Conservation (phyloP, 2,113 vertebrate species). For the Abramis brama region DNA sequence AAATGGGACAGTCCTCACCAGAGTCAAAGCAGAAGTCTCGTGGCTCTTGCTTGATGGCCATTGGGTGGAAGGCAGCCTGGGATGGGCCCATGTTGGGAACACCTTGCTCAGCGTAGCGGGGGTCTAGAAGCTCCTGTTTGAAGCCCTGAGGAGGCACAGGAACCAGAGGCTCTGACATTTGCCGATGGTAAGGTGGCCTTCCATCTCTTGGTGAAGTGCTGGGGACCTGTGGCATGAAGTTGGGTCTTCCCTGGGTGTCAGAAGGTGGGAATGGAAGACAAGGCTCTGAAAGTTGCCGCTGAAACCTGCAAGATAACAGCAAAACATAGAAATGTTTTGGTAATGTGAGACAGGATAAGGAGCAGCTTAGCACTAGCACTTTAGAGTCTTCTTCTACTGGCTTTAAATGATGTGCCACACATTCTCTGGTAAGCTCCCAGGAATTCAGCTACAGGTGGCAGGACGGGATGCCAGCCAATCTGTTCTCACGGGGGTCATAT, state of each 20-base stretch:
- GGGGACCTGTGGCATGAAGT: conserved; percentile 80
- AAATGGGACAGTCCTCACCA: conserved; percentile 75
- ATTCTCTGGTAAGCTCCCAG: conserved; percentile 35
- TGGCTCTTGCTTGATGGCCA: conserved; percentile 97
- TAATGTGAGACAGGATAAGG: conserved; percentile 44
- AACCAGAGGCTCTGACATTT: conserved; percentile 91
- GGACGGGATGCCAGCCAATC: conserved; percentile 25
- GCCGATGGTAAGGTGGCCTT: conserved; percentile 88
- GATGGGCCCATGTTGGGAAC: conserved; percentile 78
- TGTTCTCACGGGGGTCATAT: conserved; percentile 59
- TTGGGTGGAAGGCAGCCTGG: conserved; percentile 81
- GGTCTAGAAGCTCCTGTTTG: conserved; percentile 92
- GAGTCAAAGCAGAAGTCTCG: conserved; percentile 95
- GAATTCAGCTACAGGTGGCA: conserved; percentile 44
- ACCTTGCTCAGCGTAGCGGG: conserved; percentile 84
- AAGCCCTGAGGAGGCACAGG: conserved; percentile 87
- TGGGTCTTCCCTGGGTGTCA: conserved; percentile 74
- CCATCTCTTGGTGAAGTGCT: conserved; percentile 76
- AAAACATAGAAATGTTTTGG: conserved; percentile 22
- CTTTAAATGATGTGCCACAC: conserved; percentile 45
- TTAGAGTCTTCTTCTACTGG: conserved; percentile 19
- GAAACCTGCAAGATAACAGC: conserved; percentile 80
- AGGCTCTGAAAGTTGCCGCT: conserved; percentile 94
- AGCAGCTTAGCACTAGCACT: conserved; percentile 16
- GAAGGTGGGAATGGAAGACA: conserved; percentile 74